Conservation (phyloP, 2,888 invertebrate species). For the Orgyia antiqua region DNA sequence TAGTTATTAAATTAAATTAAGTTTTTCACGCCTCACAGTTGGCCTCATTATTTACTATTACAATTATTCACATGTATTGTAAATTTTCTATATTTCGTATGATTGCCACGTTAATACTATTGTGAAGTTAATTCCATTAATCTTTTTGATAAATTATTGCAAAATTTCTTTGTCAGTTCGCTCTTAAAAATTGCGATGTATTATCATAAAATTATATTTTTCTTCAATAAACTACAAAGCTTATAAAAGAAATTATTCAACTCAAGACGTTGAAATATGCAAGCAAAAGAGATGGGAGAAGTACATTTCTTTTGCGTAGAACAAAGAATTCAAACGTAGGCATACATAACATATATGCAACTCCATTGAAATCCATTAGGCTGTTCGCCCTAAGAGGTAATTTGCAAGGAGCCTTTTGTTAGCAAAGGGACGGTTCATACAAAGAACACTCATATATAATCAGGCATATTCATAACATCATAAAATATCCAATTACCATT, state of each 20-base stretch:
- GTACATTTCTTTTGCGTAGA: conserved; percentile 64
- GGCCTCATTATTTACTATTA: conserved; percentile 16
- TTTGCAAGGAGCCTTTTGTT: conserved; percentile 65
- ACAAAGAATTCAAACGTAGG: conserved; percentile 67
- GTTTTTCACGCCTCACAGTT: too few relatives aligned
- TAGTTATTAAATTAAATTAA: too few relatives aligned
- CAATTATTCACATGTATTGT: conserved; percentile 9
- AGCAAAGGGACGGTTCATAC: conserved; percentile 51
- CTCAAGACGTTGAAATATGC: conserved; percentile 54
- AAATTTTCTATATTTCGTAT: conserved; percentile 17
- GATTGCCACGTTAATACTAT: conserved; percentile 11
- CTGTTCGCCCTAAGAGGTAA: conserved; percentile 56
- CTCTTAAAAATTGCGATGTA: too few relatives aligned
- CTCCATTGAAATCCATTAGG: conserved; percentile 72
- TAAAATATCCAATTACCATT: conserved; percentile 55
- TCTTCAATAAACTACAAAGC: too few relatives aligned
- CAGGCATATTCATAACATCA: conserved; percentile 52
- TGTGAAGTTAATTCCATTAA: conserved; percentile 20
- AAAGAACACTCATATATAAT: conserved; percentile 54
- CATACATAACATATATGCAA: conserved; percentile 61
- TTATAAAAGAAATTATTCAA: conserved; percentile 60
- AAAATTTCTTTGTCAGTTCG: not conserved
- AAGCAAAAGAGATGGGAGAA: conserved; percentile 51
- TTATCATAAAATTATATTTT: too few relatives aligned
- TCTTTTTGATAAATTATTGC: conserved; percentile 8